A percentile compares a stretch with the other conserved stretches of the same genome.
Conservation (phyloP, 1,140 invertebrate genomes). For the Melanaphis sacchari region DNA sequence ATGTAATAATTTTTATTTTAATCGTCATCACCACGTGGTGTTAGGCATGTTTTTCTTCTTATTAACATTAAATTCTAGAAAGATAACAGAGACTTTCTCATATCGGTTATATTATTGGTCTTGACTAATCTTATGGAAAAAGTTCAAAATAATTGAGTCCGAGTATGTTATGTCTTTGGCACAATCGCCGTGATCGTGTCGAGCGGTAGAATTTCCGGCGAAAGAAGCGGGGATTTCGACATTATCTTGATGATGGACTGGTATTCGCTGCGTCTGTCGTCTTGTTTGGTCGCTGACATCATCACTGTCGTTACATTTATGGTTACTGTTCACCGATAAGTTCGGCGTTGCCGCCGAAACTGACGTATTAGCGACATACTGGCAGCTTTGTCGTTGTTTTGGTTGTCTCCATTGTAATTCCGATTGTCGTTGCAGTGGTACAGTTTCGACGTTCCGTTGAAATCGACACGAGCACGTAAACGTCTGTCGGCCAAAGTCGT, state of each 20-base stretch:
- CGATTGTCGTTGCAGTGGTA: not conserved
- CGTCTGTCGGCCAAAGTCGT: not conserved
- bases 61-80: not conserved
- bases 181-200: conserved; percentile 13
- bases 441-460: not conserved
- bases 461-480: not conserved
- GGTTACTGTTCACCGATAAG: not conserved
- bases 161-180: not conserved
- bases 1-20: not conserved
- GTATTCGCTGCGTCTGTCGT: not conserved
- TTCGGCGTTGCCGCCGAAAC: not conserved
- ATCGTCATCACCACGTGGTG: not conserved
- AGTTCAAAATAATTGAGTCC: not conserved
- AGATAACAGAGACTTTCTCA: not conserved
- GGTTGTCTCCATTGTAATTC: not conserved
- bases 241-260: not conserved
- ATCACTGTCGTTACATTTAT: not conserved
- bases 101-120: not conserved
- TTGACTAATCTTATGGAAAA: not conserved
- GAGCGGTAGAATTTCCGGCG: not conserved
- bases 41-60: not conserved
- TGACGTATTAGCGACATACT: not conserved
- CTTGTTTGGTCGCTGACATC: not conserved
- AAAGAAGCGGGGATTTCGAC: not conserved
- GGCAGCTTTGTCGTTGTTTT: not conserved